Base-by-base conservation (phyloP, 2,888 invertebrate species). In the Papilio gigon region DNA sequence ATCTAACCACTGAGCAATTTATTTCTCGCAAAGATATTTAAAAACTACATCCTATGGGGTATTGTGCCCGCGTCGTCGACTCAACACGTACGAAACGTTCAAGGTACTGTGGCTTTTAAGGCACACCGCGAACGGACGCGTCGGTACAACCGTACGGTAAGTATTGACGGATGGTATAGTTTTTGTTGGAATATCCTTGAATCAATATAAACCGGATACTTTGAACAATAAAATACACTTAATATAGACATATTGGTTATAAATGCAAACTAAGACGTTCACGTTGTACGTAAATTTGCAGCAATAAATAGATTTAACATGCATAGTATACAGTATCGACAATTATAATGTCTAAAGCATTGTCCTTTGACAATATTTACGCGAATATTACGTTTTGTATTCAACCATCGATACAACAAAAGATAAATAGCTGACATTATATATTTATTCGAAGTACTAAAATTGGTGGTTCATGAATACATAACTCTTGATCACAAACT, bases 241-340 rank as follows among this genome's bases (percentile, higher is more conserved):
- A n/a, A n/a, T n/a, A n/a, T n/a, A n/a, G 50, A 50, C n/a, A 6
- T 56, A 56, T 56, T 56, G 53, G 30, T 56, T 17, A 56, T 56
- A 56, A 56, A 56, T 56, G 53, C 53, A 56, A 56, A 56, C 17
- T 56, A 9, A 30, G 53, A 56, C 53, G 30, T 30, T 56, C 30
- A 56, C n/a, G 53, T 30, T 27, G 30, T 30, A 17, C 30, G 53
- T 56, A 56, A 56, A 30, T 56, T 56, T 56, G 30, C 30, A 9
- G 9, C 4, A 30, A 56, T 30, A 30, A 56, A 56, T 56, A 27
- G n/a, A 27, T 56, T 56, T 56, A 56, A 56, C 30, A 30, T 56
- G 53, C 53, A 56, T 30, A 56, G n/a, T 56, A 22, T 53, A n/a
- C 27, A 53, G 25, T 50, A 50, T 1, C 17, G 11, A 17, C n/a